Conservation (phyloP, 92 coral and sea anemone species). For the Blastomussa wellsi region DNA sequence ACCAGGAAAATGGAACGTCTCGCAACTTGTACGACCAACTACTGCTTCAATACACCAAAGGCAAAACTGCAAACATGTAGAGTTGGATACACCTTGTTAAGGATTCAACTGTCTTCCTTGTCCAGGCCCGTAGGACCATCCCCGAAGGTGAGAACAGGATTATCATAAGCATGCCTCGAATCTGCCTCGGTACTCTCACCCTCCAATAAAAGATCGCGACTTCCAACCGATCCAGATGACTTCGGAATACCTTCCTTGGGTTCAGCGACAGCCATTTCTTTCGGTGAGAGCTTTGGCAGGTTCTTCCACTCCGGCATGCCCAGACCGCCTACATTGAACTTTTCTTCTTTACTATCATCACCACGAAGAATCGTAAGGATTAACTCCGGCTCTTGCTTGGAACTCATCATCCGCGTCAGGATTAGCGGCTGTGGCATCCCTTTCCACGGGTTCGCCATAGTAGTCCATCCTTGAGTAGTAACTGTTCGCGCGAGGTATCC, state of each 20-base stretch:
- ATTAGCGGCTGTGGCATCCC: conserved; percentile 69
- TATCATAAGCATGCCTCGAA: conserved; percentile 59
- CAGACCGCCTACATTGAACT: conserved; percentile 65
- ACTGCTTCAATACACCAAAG: background rate
- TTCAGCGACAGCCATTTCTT: conserved; percentile 57
- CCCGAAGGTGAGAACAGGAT: conserved; percentile 63
- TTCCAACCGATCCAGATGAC: conserved; percentile 18
- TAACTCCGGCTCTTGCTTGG: conserved; percentile 56
- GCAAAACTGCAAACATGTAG: background rate
- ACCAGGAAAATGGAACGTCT: background rate
- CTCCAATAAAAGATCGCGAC: conserved; percentile 15
- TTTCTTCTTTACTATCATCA: conserved; percentile 42
- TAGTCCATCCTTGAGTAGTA: conserved; percentile 68
- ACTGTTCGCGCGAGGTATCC: conserved; percentile 60
- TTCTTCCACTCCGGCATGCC: conserved; percentile 86
- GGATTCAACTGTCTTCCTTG: background rate
- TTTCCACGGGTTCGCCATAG: conserved; percentile 81
- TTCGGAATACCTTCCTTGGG: conserved; percentile 8
- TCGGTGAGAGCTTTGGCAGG: conserved; percentile 70
- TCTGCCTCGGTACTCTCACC: conserved; percentile 24
- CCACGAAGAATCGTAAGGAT: conserved; percentile 40
- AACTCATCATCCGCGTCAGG: conserved; percentile 59
- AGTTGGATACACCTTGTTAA: background rate
- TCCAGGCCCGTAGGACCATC: conserved; percentile 17
- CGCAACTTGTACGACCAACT: background rate